Conservation (phyloP, 1,140 invertebrate species). For the Drosophila micromelanica region DNA sequence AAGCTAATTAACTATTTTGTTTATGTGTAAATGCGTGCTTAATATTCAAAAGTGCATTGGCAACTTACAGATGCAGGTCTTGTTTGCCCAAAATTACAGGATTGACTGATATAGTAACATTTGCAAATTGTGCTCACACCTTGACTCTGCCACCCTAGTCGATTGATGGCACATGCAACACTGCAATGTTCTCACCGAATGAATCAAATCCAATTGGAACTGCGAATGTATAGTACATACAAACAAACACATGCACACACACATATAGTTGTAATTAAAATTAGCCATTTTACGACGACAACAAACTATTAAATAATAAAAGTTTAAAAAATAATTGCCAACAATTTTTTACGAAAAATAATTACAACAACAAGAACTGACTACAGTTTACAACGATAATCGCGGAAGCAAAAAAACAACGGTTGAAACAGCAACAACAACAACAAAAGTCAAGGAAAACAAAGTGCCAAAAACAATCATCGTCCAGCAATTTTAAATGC, state of each 20-base stretch:
- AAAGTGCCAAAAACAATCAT: constrained; percentile 62
- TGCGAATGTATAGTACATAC: constrained; percentile 37
- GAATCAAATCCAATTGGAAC: constrained; percentile 47
- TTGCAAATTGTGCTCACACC: neutral
- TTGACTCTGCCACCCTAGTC: constrained; percentile 26
- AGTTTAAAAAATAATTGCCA: constrained; percentile 55
- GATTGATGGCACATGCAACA: constrained; percentile 24
- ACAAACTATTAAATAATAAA: constrained; percentile 74
- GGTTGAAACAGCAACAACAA: constrained; percentile 29
- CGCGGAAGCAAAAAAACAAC: constrained; percentile 39
- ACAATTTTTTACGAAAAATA: constrained; percentile 29
- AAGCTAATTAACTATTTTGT: neutral
- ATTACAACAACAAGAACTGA: constrained; percentile 17
- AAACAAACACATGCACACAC: constrained; percentile 24
- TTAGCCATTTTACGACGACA: constrained; percentile 75
- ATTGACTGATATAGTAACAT: no score
- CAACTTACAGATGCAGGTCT: neutral
- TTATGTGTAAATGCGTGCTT: neutral
- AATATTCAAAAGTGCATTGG: neutral
- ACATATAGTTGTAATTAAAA: constrained; percentile 71
- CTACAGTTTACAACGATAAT: constrained; percentile 17
- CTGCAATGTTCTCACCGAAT: constrained; percentile 36
- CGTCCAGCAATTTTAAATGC: constrained; percentile 44
- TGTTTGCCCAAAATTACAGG: neutral
- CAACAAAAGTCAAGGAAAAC: constrained; percentile 35